phyloP scores from a whole-genome alignment of 2,797 vertebrate species.

The Mormyrus proboscirostris region DNA sequence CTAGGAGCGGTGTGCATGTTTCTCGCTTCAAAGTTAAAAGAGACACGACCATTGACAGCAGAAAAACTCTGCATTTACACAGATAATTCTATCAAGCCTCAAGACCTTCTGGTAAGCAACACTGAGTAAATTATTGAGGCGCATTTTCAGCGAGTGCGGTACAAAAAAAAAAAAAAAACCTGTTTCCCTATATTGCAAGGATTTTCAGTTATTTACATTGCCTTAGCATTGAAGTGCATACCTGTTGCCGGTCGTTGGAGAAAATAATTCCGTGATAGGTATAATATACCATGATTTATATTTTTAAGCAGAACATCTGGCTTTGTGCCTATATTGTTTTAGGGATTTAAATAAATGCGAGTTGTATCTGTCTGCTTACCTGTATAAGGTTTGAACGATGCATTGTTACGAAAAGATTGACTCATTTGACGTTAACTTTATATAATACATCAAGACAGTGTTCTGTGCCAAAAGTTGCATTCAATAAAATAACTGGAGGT shows the following conservation, averaged over 20 bases:
- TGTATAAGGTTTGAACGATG: neutral
- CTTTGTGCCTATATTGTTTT: neutral
- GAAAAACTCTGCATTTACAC: slow-evolving; percentile 73
- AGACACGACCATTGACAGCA: slow-evolving; percentile 67
- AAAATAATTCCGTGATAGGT: neutral
- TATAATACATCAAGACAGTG: neutral
- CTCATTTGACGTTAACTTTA: neutral
- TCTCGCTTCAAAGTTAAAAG: slow-evolving; percentile 70
- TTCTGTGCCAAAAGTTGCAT: neutral
- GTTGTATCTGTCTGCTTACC: neutral
- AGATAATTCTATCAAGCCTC: slow-evolving; percentile 69
- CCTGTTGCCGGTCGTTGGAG: neutral
- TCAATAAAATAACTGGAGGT: slow-evolving; percentile 10
- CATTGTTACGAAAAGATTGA: neutral
- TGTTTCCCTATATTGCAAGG: neutral
- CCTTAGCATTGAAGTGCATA: neutral
- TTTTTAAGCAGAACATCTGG: neutral
- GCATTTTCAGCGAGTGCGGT: neutral
- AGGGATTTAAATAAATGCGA: neutral
- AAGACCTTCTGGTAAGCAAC: slow-evolving; percentile 71
- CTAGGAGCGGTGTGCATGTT: slow-evolving; percentile 73
- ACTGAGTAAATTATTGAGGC: neutral
- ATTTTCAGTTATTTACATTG: neutral
- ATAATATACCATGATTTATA: neutral
- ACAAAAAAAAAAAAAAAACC: neutral